Conservation (phyloP, 2,797 vertebrate genomes). For the Cyclura pinguis region DNA sequence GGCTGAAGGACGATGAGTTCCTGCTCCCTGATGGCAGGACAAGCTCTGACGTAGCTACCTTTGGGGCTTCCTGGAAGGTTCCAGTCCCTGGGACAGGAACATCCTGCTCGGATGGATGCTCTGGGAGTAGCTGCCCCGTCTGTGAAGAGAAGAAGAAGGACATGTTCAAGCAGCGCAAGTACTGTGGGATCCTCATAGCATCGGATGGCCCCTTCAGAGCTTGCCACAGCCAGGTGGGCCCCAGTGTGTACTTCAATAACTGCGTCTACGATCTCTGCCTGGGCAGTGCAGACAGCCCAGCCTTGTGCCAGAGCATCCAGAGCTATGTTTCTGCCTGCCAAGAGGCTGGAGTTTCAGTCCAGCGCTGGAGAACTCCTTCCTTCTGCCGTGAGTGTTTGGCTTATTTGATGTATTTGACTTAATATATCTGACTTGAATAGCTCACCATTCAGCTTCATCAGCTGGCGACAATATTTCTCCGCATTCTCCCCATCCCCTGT, state of each 20-base stretch:
- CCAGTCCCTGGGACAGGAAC: conserved; percentile 50
- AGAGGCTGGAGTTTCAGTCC: conserved; percentile 64
- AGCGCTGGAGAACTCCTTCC: conserved; percentile 76
- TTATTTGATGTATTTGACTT: background rate
- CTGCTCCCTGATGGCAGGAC: conserved; percentile 14
- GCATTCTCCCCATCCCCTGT: background rate
- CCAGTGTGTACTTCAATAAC: conserved; percentile 75
- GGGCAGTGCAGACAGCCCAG: conserved; percentile 66
- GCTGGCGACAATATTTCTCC: no score
- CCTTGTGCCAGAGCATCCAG: conserved; percentile 79
- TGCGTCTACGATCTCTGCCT: conserved; percentile 79
- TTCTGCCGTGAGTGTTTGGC: conserved; percentile 80
- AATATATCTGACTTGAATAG: no score
- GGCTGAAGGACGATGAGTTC: conserved; percentile 53
- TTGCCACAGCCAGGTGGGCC: conserved; percentile 76
- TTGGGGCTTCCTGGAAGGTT: conserved; percentile 73
- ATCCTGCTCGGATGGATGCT: conserved; percentile 70
- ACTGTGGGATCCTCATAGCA: conserved; percentile 61
- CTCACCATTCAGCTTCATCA: background rate
- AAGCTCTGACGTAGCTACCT: conserved; percentile 19
- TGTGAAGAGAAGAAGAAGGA: conserved; percentile 35
- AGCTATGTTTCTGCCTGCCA: conserved; percentile 78
- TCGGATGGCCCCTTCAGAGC: conserved; percentile 51
- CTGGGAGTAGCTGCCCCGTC: conserved; percentile 50
- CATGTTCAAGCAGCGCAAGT: conserved; percentile 19